phyloP scores from a whole-genome alignment of 2,113 vertebrate species.

The Coreoperca whiteheadi region DNA sequence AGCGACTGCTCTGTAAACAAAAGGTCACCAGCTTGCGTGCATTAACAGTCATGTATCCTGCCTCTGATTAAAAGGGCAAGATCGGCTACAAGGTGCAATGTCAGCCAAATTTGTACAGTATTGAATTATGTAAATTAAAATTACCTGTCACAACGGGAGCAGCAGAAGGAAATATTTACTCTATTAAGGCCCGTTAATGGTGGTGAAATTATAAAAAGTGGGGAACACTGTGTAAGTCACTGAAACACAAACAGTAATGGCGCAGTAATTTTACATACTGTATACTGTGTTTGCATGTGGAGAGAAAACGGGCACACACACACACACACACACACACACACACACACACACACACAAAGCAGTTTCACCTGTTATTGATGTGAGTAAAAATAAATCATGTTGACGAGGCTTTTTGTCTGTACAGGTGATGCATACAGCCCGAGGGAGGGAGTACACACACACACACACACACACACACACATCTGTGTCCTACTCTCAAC shows the following conservation, averaged over 20 bases:
- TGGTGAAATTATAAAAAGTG: conserved; percentile 1
- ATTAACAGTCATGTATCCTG: conserved; percentile 53
- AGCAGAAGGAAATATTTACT: conserved; percentile 39
- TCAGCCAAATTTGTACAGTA: conserved; percentile 59
- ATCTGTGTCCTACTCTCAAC: neutral
- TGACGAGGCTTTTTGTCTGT: conserved; percentile 53
- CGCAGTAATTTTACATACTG: neutral
- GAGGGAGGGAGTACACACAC: conserved; percentile 18
- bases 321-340: conserved; percentile 1
- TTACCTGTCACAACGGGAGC: conserved; percentile 49
- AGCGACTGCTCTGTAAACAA: conserved; percentile 53
- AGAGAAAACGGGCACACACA: neutral
- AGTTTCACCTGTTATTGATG: conserved; percentile 60
- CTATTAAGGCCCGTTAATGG: neutral
- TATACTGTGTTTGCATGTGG: neutral
- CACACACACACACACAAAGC: conserved; percentile 2
- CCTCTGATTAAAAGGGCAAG: conserved; percentile 68
- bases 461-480: conserved; percentile 25
- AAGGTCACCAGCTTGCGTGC: conserved; percentile 66
- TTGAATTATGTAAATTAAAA: conserved; percentile 59
- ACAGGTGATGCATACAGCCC: conserved; percentile 67
- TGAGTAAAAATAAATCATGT: conserved; percentile 70
- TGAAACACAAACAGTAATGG: conserved; percentile 31
- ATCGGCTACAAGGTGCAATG: conserved; percentile 37
- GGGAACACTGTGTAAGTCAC: neutral